phyloP scores from a whole-genome alignment of 2,797 vertebrate species.

The Rhabdophis nuchalis region DNA sequence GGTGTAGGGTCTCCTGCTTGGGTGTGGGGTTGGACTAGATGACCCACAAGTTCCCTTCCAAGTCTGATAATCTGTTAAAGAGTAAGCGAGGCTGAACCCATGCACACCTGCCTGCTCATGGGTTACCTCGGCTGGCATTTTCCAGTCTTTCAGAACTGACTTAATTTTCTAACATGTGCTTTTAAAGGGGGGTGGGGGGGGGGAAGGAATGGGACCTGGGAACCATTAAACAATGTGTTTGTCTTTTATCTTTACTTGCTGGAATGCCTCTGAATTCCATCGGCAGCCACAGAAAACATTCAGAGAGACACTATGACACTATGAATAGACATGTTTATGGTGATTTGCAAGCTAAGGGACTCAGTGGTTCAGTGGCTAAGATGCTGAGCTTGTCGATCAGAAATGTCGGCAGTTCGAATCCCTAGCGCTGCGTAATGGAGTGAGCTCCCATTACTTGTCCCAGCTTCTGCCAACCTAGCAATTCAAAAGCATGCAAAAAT shows the following conservation, averaged over 20 bases:
- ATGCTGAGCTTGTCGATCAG: too few species aligned
- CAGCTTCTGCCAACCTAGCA: too few species aligned
- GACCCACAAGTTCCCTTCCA: too few species aligned
- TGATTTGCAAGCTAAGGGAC: neutral
- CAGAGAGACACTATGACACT: neutral
- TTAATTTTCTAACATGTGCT: neutral
- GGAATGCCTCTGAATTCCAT: neutral
- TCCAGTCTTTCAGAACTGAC: neutral
- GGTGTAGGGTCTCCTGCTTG: too few species aligned
- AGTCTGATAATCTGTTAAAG: too few species aligned
- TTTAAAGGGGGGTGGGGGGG: too few species aligned
- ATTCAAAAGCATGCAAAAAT: too few species aligned
- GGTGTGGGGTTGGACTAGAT: too few species aligned
- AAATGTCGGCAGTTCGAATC: too few species aligned
- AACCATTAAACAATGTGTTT: neutral
- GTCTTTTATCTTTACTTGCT: neutral
- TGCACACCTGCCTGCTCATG: neutral
- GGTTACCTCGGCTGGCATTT: neutral
- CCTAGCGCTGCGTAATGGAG: too few species aligned
- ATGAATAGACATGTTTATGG: neutral
- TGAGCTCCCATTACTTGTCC: too few species aligned
- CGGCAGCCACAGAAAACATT: neutral
- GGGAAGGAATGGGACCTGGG: neutral
- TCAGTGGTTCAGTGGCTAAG: too few species aligned
- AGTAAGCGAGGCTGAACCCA: neutral